Evolutionary conservation across 1,140 invertebrate species (phyloP).

Genomic region (Diplogasteroides magnus): DNA sequence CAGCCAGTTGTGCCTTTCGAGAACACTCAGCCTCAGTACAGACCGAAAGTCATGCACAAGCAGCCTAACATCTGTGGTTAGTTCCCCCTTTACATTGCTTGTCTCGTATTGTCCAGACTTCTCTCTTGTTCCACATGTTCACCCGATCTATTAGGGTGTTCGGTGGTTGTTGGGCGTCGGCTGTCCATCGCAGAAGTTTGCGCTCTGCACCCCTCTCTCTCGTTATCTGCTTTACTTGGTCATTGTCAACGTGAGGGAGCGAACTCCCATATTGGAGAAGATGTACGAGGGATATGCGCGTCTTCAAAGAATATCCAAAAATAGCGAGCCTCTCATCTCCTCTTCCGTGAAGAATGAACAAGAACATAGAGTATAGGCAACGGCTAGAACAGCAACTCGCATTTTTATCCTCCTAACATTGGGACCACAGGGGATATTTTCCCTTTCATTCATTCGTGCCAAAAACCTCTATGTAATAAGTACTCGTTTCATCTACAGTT

Average conservation of each 20-base stretch:
- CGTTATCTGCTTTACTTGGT: background rate
- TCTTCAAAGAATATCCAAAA: too few relatives aligned
- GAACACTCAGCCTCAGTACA: constrained; percentile 31
- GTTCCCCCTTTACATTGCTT: too few relatives aligned
- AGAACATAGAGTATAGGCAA: background rate
- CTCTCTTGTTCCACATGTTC: background rate
- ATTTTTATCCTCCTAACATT: too few relatives aligned
- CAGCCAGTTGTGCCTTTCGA: constrained; percentile 5
- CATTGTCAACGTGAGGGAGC: too few relatives aligned
- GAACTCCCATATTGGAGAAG: too few relatives aligned
- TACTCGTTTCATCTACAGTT: too few relatives aligned
- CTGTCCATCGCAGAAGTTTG: background rate
- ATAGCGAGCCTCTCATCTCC: background rate
- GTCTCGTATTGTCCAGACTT: too few relatives aligned
- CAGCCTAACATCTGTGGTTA: constrained; percentile 38
- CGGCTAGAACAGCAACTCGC: too few relatives aligned
- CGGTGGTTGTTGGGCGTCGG: background rate
- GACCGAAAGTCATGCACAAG: constrained; percentile 35
- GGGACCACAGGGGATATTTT: too few relatives aligned
- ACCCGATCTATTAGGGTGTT: background rate
- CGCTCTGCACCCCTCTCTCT: background rate
- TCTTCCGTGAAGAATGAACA: background rate
- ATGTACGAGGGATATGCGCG: too few relatives aligned
- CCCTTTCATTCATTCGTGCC: too few relatives aligned
- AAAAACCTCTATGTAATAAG: too few relatives aligned